phyloP scores from a whole-genome alignment of 2,797 vertebrate genomes.

The Sternarchorhynchus goeldii region DNA sequence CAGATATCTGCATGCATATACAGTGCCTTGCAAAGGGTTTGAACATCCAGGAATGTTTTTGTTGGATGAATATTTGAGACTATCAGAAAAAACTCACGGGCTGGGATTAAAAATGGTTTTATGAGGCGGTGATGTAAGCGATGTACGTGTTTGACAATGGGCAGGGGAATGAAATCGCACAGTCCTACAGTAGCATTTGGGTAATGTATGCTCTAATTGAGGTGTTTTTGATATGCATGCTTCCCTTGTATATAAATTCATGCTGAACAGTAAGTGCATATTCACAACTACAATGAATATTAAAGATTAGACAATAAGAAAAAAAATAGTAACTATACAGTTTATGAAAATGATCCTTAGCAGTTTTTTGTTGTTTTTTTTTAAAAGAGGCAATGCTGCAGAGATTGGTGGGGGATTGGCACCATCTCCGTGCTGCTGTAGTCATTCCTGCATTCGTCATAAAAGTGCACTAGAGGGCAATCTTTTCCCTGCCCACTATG shows the following conservation, averaged over 20 bases:
- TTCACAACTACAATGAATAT: conserved; percentile 30
- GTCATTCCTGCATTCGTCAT: conserved; percentile 29
- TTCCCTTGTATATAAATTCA: conserved; percentile 26
- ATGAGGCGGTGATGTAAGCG: conserved; percentile 17
- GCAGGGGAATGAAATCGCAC: not conserved
- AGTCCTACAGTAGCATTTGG: not conserved
- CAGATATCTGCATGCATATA: not conserved
- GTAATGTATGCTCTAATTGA: conserved; percentile 37
- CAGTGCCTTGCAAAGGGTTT: conserved; percentile 32
- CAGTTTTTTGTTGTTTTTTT: not conserved
- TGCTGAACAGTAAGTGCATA: conserved; percentile 18
- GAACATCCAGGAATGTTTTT: not conserved
- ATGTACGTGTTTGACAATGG: not conserved
- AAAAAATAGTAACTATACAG: not conserved
- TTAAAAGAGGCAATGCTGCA: not conserved
- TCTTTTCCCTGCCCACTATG: conserved; percentile 17
- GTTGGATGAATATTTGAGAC: not conserved
- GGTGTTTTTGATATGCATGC: conserved; percentile 49
- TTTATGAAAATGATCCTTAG: not conserved
- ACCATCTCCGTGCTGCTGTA: not conserved
- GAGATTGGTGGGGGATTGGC: not conserved
- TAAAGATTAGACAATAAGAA: not conserved
- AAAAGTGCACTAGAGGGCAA: conserved; percentile 51
- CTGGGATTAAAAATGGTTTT: conserved; percentile 19
- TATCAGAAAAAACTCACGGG: not conserved